These are phyloP conservation scores for Carcharodon carcharias DNA, from an alignment of 2,797 vertebrate genomes.

Conservation along the genomic window DNA sequence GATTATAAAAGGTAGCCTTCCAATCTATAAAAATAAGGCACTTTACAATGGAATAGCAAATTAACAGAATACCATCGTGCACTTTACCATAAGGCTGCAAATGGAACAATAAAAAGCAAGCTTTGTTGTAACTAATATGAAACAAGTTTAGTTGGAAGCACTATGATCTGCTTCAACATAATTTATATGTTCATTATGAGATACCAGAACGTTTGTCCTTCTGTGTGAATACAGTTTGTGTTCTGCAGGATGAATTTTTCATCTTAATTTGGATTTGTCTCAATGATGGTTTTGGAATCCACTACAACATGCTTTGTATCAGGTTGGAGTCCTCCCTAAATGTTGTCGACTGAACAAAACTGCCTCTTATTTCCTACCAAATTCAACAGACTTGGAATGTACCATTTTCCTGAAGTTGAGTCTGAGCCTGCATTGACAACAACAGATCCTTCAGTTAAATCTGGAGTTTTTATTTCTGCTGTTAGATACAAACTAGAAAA, in stretches of 20 bases:
- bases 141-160: not conserved
- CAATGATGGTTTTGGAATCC: conserved; percentile 20
- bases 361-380: conserved; percentile 29
- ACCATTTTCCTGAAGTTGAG: not conserved
- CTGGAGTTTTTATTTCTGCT: conserved; percentile 22
- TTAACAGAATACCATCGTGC: not conserved
- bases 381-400: conserved; percentile 25
- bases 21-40: not conserved
- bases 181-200: not conserved
- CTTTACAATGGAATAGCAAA: not conserved
- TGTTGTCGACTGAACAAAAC: not conserved
- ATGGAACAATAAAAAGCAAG: not conserved
- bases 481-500: conserved; percentile 9
- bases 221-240: not conserved
- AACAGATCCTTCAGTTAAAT: not conserved
- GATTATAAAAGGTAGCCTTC: not conserved
- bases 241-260: not conserved
- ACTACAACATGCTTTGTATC: not conserved
- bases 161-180: not conserved
- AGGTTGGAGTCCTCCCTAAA: not conserved
- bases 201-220: not conserved
- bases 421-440: not conserved
- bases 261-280: not conserved
- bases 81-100: not conserved
- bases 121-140: not conserved